phyloP scores from a whole-genome alignment of 2,888 invertebrate species.

The Drosophila anomalata region DNA sequence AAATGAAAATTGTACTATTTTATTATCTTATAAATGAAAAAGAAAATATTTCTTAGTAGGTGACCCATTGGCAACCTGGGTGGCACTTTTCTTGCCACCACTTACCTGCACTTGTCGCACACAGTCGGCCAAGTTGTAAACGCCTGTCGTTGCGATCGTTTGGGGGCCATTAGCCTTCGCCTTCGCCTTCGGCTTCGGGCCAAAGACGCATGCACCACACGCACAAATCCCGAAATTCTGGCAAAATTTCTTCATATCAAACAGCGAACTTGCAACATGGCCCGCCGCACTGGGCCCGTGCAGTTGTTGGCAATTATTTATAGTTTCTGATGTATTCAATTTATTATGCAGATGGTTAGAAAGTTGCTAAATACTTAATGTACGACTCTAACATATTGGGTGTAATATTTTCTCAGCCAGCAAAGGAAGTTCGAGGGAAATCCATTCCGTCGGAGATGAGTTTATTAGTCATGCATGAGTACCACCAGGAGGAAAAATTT shows the following conservation, averaged over 20 bases:
- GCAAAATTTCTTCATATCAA: constrained; percentile 77
- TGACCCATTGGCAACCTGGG: constrained; percentile 6
- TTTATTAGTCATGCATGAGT: constrained; percentile 35
- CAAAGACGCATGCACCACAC: constrained; percentile 13
- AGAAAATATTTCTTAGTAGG: constrained; percentile 6
- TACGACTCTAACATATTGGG: constrained; percentile 66
- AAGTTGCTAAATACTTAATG: constrained; percentile 72
- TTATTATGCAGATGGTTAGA: constrained; percentile 74
- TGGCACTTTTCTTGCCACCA: constrained; percentile 20
- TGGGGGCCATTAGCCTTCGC: constrained; percentile 66
- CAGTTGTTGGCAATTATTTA: constrained; percentile 77
- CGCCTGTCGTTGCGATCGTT: constrained; percentile 43
- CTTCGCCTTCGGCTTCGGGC: constrained; percentile 26
- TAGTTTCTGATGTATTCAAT: constrained; percentile 77
- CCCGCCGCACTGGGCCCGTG: constrained; percentile 21
- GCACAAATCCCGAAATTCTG: constrained; percentile 67
- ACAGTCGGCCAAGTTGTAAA: constrained; percentile 64
- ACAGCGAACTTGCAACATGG: constrained; percentile 60
- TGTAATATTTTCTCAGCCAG: constrained; percentile 47
- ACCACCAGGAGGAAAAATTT: constrained; percentile 13
- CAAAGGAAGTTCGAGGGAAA: constrained; percentile 22
- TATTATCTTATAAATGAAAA: too few species aligned
- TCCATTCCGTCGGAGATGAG: constrained; percentile 20
- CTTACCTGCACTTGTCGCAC: constrained; percentile 67
- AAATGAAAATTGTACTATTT: background rate